A percentile compares a stretch with the other conserved stretches of the same genome.
phyloP scores from a whole-genome alignment of 2,113 vertebrate genomes.

The Colius striatus region DNA sequence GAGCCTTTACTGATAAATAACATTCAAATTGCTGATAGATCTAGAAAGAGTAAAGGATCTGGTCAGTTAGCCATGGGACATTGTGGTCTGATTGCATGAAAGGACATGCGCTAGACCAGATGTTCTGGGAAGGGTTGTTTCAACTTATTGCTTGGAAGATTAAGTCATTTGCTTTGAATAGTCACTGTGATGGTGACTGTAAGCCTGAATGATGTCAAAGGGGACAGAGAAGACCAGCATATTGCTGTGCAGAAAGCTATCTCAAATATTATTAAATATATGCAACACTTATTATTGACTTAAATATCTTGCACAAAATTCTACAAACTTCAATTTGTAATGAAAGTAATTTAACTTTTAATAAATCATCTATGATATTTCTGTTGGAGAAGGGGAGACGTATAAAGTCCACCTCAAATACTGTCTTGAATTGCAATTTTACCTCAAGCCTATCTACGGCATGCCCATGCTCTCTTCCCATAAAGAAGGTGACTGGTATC shows the following conservation, averaged over 20 bases:
- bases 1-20: not conserved
- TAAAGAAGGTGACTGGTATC: not conserved
- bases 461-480: fast-evolving
- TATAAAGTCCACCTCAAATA: not conserved
- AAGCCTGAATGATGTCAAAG: not conserved
- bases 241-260: not conserved
- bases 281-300: not conserved
- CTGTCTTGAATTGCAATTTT: not conserved
- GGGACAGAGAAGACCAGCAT: not conserved
- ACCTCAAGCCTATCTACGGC: not conserved
- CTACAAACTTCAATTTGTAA: not conserved
- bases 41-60: not conserved
- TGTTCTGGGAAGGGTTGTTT: not conserved
- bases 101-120: not conserved
- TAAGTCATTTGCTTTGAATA: not conserved
- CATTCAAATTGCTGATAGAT: not conserved
- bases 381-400: not conserved
- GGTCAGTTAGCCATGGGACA: not conserved
- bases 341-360: not conserved
- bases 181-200: not conserved
- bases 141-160: not conserved
- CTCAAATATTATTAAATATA: not conserved
- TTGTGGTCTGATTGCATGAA: not conserved
- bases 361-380: not conserved
- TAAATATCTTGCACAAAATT: not conserved